Conservation (phyloP, 2,797 vertebrate genomes). For the Gallinago nigripennis region DNA sequence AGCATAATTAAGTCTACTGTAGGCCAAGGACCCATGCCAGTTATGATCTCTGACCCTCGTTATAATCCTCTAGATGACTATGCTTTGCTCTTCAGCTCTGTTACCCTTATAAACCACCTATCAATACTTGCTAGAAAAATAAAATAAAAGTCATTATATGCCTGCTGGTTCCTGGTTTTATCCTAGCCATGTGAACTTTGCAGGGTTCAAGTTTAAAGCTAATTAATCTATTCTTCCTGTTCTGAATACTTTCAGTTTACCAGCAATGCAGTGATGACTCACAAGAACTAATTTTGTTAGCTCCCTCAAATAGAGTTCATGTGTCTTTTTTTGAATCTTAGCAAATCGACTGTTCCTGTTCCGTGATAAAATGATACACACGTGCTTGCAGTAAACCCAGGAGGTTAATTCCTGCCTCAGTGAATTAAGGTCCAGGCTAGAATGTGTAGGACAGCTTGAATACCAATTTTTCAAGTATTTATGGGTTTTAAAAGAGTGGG, state of each 20-base stretch:
- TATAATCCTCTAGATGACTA: background rate
- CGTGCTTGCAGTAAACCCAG: background rate
- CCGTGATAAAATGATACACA: background rate
- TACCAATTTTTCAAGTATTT: background rate
- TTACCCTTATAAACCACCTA: background rate
- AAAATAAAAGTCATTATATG: background rate
- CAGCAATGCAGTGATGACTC: conserved; percentile 45
- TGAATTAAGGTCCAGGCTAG: background rate
- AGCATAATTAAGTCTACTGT: background rate
- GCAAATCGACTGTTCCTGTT: background rate
- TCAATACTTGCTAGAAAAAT: background rate
- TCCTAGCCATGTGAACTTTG: background rate
- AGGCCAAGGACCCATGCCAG: background rate
- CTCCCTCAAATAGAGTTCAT: conserved; percentile 6
- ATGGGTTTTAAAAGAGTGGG: background rate
- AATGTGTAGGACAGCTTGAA: background rate
- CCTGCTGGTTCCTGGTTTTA: background rate
- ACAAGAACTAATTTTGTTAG: conserved; percentile 56
- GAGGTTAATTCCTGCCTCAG: background rate
- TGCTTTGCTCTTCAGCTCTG: background rate
- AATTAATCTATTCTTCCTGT: conserved; percentile 43
- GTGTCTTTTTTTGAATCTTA: background rate
- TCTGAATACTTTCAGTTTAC: conserved; percentile 40
- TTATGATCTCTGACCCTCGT: background rate
- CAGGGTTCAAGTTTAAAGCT: background rate